These are phyloP conservation scores for Petaurus breviceps DNA, from an alignment of 2,113 vertebrate species.

Conservation along the genomic window DNA sequence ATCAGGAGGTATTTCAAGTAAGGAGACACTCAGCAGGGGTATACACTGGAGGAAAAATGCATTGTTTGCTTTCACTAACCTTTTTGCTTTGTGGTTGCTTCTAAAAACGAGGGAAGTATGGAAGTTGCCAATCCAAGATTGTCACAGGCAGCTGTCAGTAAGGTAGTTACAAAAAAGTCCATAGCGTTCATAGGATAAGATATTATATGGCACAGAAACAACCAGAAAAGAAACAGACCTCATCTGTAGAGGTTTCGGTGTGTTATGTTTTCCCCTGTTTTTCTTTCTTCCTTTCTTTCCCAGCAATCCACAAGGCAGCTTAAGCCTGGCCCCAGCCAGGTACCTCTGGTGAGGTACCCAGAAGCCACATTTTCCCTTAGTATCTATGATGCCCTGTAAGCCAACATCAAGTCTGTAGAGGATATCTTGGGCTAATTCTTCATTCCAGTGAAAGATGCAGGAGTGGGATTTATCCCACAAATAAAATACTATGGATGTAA, in stretches of 20 bases:
- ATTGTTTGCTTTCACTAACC: slow-evolving; percentile 77
- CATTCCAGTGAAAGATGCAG: slow-evolving; percentile 83
- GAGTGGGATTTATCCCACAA: slow-evolving; percentile 77
- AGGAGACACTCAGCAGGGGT: background rate
- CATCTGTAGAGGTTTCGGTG: slow-evolving; percentile 72
- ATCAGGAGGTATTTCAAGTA: background rate
- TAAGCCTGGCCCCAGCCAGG: slow-evolving; percentile 42
- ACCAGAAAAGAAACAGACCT: slow-evolving; percentile 64
- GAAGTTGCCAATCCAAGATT: slow-evolving; percentile 79
- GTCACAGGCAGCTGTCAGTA: slow-evolving; percentile 79
- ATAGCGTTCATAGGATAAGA: slow-evolving; percentile 55
- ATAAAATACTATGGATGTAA: slow-evolving; percentile 82
- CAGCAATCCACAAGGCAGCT: slow-evolving; percentile 74
- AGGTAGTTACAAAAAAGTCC: slow-evolving; percentile 69
- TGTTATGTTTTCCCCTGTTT: slow-evolving; percentile 21
- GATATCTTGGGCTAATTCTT: slow-evolving; percentile 83
- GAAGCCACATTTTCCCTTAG: slow-evolving; percentile 56
- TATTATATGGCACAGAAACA: slow-evolving; percentile 68
- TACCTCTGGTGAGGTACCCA: slow-evolving; percentile 58
- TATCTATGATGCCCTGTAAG: slow-evolving; percentile 76
- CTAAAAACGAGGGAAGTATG: slow-evolving; percentile 73
- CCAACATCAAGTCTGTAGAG: slow-evolving; percentile 82
- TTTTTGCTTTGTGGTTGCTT: slow-evolving; percentile 60
- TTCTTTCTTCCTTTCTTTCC: slow-evolving; percentile 53
- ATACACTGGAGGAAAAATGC: background rate